A percentile compares a stretch with the other conserved stretches of the same genome.
phyloP scores from a whole-genome alignment of 2,113 vertebrate species.

The Notothenia rossii region DNA sequence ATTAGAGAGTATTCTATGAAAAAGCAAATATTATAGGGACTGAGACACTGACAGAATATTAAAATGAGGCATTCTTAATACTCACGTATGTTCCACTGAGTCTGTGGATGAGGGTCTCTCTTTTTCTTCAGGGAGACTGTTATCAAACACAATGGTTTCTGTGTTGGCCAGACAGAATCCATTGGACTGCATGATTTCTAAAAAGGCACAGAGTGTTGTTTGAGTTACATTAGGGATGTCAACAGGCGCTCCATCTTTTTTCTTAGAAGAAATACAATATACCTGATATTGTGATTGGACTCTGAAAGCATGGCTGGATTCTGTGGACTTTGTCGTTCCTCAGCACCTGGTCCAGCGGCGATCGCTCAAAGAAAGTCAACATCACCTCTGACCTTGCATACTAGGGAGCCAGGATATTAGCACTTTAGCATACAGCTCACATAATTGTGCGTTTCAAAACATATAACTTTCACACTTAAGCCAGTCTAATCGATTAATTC shows the following conservation, averaged over 20 bases:
- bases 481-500: no score
- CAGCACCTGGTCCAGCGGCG: constrained; percentile 95
- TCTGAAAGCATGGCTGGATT: constrained; percentile 96
- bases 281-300: constrained; percentile 96
- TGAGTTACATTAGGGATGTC: background rate
- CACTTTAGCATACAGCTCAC: background rate
- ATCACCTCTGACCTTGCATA: constrained; percentile 98
- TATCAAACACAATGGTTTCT: constrained; percentile 96
- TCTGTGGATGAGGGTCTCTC: constrained; percentile 91
- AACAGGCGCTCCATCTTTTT: background rate
- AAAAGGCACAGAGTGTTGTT: constrained; percentile 24
- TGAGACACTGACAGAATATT: no score
- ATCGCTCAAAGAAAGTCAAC: constrained; percentile 97
- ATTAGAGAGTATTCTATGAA: background rate
- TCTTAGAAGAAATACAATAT: background rate
- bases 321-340: constrained; percentile 95
- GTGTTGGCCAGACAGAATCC: constrained; percentile 98
- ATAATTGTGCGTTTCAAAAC: no score
- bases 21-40: no score
- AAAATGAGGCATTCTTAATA: constrained; percentile 19
- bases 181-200: constrained; percentile 98
- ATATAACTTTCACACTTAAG: no score
- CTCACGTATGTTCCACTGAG: constrained; percentile 90
- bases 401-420: constrained; percentile 72
- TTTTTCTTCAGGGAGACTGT: constrained; percentile 89